Base-by-base conservation (phyloP, 2,113 vertebrate genomes). In the Saimiri boliviensis region DNA sequence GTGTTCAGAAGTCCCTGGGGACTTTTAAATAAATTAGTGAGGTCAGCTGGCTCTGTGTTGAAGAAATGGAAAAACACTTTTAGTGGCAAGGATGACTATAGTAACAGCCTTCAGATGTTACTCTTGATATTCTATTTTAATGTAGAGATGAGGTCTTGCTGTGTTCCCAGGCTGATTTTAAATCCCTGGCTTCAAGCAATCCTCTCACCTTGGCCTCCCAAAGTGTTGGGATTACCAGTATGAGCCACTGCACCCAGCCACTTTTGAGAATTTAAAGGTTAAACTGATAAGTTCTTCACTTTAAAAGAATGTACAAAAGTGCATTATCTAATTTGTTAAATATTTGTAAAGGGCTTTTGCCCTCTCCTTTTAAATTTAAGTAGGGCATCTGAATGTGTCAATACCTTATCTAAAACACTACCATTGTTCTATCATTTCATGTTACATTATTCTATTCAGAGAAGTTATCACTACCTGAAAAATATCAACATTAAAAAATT, bases 261-360 rank as follows among this genome's bases (percentile, higher is more conserved):
- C 52, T 56, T 32, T 60, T 42, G 86, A 94, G 68, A 77, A 85
- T 80, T 73, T 83, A 68, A 86, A 91, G 32, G 42, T 91, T 96
- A 42, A 92, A 86, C 30, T 14, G 45, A 30, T 32, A 63, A 93
- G 9, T 49, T 91, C 40, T 96, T 68, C 86, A 32, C 49, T 89
- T 73, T 49, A 52, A 70, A 66, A 88, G 76, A n/a, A 88, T 42
- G 32, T 66, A 56, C 8, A 27, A 97, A 49, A 63, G 40, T 73
- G 20, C 79, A 76, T 92, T 92, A 66, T 37, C 20, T 90, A 80
- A 85, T 54, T 83, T 95, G 14, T 93, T 76, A 87, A 92, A 87
- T 52, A 45, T 82, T 80, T 93, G 60, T 40, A 66, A 90, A 88
- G 85, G 47, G 88, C 63, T 54, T 95, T 91, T 94, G 58, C 30